These are phyloP conservation scores for Echinometra lucunter DNA, from an alignment of 53 echinoderm and acorn worm species.

Conservation along the genomic window DNA sequence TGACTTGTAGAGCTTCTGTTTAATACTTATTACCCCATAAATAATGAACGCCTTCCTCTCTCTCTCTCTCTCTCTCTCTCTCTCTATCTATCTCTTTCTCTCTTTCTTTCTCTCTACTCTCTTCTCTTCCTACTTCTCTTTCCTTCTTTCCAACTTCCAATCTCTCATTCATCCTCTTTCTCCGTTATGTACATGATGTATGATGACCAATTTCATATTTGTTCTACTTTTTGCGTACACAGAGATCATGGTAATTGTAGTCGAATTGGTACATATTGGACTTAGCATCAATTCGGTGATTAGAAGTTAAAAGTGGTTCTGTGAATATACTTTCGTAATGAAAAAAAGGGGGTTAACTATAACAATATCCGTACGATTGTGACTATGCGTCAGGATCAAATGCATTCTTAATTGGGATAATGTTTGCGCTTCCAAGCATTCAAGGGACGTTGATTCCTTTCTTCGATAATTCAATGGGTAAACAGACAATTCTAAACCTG, in stretches of 20 bases:
- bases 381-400: not conserved
- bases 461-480: not conserved
- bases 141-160: not conserved
- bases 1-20: not conserved
- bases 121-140: not conserved
- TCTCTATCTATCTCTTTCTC: not conserved
- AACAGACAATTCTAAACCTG: not conserved
- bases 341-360: not conserved
- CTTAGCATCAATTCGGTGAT: not conserved
- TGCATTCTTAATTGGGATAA: too few relatives aligned
- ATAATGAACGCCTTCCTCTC: not conserved
- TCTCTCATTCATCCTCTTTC: not conserved
- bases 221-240: too few relatives aligned
- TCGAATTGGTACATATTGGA: not conserved
- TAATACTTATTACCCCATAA: not conserved
- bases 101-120: too few relatives aligned
- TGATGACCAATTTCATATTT: too few relatives aligned
- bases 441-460: not conserved
- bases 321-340: not conserved
- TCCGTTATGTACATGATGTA: too few relatives aligned
- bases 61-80: too few relatives aligned
- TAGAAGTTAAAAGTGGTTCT: not conserved
- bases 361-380: not conserved
- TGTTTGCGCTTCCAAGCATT: not conserved
- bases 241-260: not conserved